Evolutionary conservation across 1,140 invertebrate species (phyloP), one percentile per base, ranked within the genome.

Genomic region (Aphelenchoides besseyi): DNA sequence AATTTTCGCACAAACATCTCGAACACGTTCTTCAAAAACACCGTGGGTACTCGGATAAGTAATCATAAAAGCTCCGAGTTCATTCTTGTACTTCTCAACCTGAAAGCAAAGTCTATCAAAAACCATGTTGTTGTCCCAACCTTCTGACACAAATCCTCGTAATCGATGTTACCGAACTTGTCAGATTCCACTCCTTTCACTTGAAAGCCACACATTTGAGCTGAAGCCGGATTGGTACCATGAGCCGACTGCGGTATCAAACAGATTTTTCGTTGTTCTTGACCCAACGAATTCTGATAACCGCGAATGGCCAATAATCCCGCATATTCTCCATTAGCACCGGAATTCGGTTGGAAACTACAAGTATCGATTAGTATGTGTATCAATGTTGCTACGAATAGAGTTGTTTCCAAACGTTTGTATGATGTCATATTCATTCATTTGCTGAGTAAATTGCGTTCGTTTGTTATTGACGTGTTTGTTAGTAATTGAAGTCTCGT

Each of bases 31-130:
- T 84, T 99, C 97, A 85, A 98, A 99, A 0, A 98, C 93, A 1
- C 97, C 97, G 87, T 96, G 95, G 0, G 97, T 99, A 1, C 95
- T 98, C 0, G 97, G 97, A 87, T 99, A 98, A 0, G 97, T 99
- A 28, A 99, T 91, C 96, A 98, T 99, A 16, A 98, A 86, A 81
- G 94, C 97, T 0, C 95, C 96, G 8, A 99, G 82, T 26, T 91
- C 89, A n/a, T 91, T 87, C 66, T 89, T 89, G 78, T 92, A 90
- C 81, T 95, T 91, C 74, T 94, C 90, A 0, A 48, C 41, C 41
- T 48, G 12, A 12, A 48, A 48, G 23, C 41, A 48, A 48, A n/a
- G n/a, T n/a, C n/a, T n/a, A n/a, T n/a, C 41, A 48, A 48, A 23
- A 48, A 48, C 41, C 41, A 48, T 48, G 41, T 12, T 48, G 12